These are phyloP conservation scores for Eumerus sabulonum DNA, from an alignment of 2,888 invertebrate genomes.

Conservation along the genomic window DNA sequence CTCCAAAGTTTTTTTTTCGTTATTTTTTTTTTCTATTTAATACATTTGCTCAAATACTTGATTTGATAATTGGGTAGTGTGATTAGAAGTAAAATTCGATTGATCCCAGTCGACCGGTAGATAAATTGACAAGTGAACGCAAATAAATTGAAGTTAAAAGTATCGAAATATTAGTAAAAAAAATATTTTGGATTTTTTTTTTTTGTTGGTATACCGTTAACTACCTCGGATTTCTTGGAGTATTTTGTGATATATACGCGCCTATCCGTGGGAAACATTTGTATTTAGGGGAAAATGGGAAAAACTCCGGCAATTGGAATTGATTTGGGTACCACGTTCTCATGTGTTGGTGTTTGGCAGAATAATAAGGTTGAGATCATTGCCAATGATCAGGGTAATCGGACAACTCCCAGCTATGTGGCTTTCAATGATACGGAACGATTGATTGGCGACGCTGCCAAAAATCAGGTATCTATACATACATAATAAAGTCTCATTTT, in stretches of 20 bases:
- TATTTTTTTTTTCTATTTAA: too few species aligned
- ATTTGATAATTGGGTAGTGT: neutral
- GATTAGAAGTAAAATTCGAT: neutral
- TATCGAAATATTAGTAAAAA: neutral
- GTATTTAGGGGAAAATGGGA: conserved; percentile 71
- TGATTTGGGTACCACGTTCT: conserved; percentile 93
- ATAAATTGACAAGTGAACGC: conserved; percentile 10
- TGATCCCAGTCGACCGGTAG: neutral
- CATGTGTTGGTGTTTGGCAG: conserved; percentile 92
- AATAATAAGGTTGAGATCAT: conserved; percentile 90
- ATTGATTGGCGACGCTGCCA: conserved; percentile 91
- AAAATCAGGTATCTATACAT: conserved; percentile 92
- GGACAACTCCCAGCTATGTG: conserved; percentile 92
- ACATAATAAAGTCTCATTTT: too few species aligned
- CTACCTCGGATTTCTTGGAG: too few species aligned
- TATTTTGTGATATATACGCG: neutral
- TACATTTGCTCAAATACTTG: neutral
- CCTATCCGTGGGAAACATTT: neutral
- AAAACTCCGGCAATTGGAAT: conserved; percentile 85
- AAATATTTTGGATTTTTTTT: neutral
- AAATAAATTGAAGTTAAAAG: conserved; percentile 1
- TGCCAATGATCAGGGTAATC: conserved; percentile 93
- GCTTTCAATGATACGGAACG: conserved; percentile 92
- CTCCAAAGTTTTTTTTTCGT: too few species aligned
- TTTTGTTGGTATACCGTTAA: too few species aligned